Conservation (phyloP, 1,140 invertebrate species). For the Drosophila guanche region DNA sequence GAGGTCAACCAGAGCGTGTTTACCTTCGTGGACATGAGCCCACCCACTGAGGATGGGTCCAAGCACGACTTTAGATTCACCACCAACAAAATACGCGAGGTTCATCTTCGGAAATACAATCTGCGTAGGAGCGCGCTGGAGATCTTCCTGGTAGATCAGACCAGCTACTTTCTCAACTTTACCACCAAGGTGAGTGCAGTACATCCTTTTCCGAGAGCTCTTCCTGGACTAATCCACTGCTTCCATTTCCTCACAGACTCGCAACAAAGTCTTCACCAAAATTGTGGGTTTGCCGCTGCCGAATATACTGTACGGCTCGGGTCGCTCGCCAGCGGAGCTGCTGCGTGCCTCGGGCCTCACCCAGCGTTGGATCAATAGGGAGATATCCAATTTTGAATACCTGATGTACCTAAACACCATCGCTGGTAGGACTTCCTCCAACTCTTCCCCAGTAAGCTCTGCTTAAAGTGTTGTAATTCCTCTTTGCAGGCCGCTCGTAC, state of each 20-base stretch:
- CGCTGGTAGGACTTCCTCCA: conserved; percentile 79
- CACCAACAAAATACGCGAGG: conserved; percentile 86
- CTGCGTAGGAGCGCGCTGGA: conserved; percentile 87
- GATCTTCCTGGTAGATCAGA: conserved; percentile 88
- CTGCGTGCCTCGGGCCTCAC: conserved; percentile 86
- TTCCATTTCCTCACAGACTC: conserved; percentile 79
- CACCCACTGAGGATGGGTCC: conserved; percentile 85
- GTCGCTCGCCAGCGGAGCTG: conserved; percentile 87
- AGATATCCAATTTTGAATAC: conserved; percentile 89
- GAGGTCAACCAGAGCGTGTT: conserved; percentile 87
- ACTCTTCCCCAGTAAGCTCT: neutral
- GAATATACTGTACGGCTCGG: conserved; percentile 86
- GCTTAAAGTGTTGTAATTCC: neutral
- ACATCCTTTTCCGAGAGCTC: neutral
- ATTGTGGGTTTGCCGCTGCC: conserved; percentile 86
- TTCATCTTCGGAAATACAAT: conserved; percentile 88
- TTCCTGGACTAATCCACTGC: neutral
- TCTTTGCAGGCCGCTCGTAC: conserved; percentile 86
- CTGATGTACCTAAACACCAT: conserved; percentile 91
- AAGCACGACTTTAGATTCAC: conserved; percentile 85
- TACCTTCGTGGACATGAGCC: conserved; percentile 87
- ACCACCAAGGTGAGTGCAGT: conserved; percentile 85
- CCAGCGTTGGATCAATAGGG: conserved; percentile 87
- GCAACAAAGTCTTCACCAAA: conserved; percentile 87
- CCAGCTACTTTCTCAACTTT: conserved; percentile 89